Evolutionary conservation across 2,113 vertebrate species (phyloP).

Genomic region (Sigmodon hispidus): DNA sequence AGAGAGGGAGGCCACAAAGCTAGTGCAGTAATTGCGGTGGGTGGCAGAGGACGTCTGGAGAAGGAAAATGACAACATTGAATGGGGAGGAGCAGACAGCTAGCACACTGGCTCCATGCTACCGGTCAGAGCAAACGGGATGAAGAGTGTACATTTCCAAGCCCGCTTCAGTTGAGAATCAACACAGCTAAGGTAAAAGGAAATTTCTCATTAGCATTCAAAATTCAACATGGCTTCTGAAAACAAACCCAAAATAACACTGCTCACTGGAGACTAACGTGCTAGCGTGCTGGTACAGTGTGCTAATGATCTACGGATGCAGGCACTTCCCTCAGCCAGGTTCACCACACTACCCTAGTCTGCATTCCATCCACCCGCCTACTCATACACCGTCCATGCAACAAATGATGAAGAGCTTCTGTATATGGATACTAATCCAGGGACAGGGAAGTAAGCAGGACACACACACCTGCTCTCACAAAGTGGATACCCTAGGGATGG

Average conservation of each 20-base stretch:
- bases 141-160: not conserved
- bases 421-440: not conserved
- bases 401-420: not conserved
- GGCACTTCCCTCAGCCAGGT: not conserved
- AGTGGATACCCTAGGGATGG: not conserved
- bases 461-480: not conserved
- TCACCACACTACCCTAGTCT: not conserved
- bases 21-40: not conserved
- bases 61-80: not conserved
- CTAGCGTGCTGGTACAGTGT: not conserved
- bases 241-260: not conserved
- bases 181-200: not conserved
- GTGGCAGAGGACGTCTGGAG: not conserved
- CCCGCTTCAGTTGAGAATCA: not conserved
- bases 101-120: not conserved
- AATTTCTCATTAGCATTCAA: constrained; percentile 9
- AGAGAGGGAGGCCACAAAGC: not conserved
- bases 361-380: too few species aligned
- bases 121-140: not conserved
- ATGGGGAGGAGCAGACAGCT: not conserved
- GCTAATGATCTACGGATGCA: not conserved
- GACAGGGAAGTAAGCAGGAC: not conserved
- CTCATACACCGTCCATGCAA: too few species aligned
- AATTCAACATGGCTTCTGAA: not conserved
- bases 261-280: not conserved